Evolutionary conservation across 2,797 vertebrate species (phyloP).

Genomic region (Melanotaenia nigrans): DNA sequence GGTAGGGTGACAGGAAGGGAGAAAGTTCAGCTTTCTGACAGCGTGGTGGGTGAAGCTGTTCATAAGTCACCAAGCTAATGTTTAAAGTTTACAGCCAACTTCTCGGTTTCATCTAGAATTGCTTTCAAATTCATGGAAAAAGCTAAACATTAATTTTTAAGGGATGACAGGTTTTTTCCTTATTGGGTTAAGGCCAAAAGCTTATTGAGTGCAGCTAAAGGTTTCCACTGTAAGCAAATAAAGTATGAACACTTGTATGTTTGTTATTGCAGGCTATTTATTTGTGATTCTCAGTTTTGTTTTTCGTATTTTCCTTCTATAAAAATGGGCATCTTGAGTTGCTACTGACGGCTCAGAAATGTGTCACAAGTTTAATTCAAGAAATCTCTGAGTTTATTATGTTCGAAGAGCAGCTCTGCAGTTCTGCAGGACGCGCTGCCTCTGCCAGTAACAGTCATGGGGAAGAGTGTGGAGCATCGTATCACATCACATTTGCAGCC

Average conservation of each 20-base stretch:
- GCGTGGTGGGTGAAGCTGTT: too few relatives aligned
- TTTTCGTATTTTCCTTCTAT: too few relatives aligned
- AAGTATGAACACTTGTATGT: too few relatives aligned
- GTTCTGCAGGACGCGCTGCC: slow-evolving; percentile 4
- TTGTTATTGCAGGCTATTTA: too few relatives aligned
- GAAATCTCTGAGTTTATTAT: background rate
- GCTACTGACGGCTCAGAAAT: background rate
- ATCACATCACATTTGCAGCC: slow-evolving; percentile 41
- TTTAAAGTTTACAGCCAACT: slow-evolving; percentile 1
- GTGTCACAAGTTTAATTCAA: background rate
- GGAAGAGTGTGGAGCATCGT: slow-evolving; percentile 27
- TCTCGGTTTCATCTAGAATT: background rate
- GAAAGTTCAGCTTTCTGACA: too few relatives aligned
- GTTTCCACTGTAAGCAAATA: background rate
- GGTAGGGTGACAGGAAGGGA: too few relatives aligned
- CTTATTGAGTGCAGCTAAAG: slow-evolving; percentile 15
- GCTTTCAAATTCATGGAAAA: slow-evolving; percentile 19
- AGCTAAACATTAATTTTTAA: slow-evolving; percentile 35
- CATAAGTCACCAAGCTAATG: slow-evolving; percentile 3
- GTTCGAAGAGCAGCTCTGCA: background rate
- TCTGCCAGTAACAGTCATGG: background rate
- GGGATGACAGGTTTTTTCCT: background rate
- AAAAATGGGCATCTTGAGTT: background rate
- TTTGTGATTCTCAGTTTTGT: too few relatives aligned
- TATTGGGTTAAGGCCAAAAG: slow-evolving; percentile 13